Evolutionary conservation across 2,797 vertebrate genomes (phyloP).

Genomic region (Oophaga sylvatica): DNA sequence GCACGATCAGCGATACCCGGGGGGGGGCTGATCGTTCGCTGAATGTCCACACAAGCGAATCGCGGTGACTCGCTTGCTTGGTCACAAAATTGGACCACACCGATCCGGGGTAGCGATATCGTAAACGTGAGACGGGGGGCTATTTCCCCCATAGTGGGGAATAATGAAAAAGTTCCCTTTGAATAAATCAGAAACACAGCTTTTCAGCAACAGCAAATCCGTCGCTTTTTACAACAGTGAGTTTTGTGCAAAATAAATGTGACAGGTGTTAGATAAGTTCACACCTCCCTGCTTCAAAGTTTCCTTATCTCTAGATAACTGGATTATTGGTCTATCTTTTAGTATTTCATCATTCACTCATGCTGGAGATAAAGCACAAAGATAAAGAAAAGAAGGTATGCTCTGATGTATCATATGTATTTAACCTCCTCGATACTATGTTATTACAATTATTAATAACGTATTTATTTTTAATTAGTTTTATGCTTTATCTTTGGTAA

Average conservation of each 20-base stretch:
- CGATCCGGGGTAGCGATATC: no score
- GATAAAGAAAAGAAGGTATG: background rate
- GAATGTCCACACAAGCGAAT: no score
- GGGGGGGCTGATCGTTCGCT: no score
- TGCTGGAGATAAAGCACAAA: constrained; percentile 20
- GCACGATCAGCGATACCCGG: no score
- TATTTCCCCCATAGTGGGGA: no score
- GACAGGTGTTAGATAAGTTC: constrained; percentile 27
- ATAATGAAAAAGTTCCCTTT: no score
- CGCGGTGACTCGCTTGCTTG: no score
- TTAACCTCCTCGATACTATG: constrained; percentile 3
- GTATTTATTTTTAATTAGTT: background rate
- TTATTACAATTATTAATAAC: background rate
- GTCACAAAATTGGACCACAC: no score
- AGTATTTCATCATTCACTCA: background rate
- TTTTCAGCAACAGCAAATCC: no score
- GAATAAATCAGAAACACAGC: no score
- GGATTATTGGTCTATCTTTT: constrained; percentile 21
- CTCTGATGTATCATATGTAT: constrained; percentile 1
- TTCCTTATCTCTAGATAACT: constrained; percentile 22
- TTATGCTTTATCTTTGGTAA: background rate
- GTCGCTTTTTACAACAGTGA: constrained; percentile 26
- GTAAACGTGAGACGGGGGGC: no score
- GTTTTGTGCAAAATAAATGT: constrained; percentile 10
- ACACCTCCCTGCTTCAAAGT: constrained; percentile 20